Evolutionary conservation across 2,888 invertebrate species (phyloP).

Genomic region (Dryobotodes eremita): DNA sequence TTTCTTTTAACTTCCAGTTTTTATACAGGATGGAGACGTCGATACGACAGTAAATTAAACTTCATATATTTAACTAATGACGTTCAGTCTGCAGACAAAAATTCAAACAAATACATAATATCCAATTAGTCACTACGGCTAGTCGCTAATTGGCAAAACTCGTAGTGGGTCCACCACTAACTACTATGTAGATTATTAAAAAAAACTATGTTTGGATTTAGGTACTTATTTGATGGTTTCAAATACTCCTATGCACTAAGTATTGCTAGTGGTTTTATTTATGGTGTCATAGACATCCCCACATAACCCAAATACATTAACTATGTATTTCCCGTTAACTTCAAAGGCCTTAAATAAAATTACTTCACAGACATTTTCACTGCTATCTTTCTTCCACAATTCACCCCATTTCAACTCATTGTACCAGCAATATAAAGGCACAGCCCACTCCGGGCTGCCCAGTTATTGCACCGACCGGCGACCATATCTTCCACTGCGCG

Average conservation of each 20-base stretch:
- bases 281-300: neutral
- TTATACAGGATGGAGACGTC: neutral
- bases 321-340: neutral
- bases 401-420: conserved; percentile 3
- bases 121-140: neutral
- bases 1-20: neutral
- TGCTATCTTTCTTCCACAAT: neutral
- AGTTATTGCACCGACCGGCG: conserved; percentile 41
- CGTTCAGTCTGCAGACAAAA: too few relatives aligned
- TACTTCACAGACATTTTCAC: neutral
- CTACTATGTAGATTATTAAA: neutral
- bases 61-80: too few relatives aligned
- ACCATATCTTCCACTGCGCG: conserved; percentile 26
- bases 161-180: neutral
- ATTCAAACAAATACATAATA: neutral
- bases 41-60: neutral
- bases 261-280: neutral
- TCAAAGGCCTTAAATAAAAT: neutral
- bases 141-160: neutral
- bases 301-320: neutral
- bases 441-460: conserved; percentile 15
- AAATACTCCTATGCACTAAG: neutral
- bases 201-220: neutral
- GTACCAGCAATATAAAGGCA: conserved; percentile 20
- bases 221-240: neutral